These are phyloP conservation scores for Volucella inflata DNA, from an alignment of 2,888 invertebrate species.

Conservation along the genomic window DNA sequence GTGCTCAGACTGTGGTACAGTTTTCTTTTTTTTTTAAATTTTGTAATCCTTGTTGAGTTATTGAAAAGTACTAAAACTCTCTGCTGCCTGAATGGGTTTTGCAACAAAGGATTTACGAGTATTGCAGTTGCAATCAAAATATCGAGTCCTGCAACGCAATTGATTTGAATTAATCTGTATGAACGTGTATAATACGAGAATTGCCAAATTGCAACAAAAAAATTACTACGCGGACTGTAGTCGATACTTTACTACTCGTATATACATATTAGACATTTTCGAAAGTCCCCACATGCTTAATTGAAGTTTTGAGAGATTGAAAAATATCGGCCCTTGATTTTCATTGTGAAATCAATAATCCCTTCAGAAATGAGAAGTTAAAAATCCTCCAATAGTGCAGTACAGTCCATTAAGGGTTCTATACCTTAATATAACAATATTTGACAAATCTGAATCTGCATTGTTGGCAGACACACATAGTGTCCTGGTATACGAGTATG, in stretches of 20 bases:
- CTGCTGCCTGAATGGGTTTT: constrained; percentile 41
- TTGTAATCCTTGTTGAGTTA: constrained; percentile 66
- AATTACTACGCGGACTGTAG: no score
- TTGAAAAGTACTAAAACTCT: constrained; percentile 11
- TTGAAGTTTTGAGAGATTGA: no score
- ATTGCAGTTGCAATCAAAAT: constrained; percentile 70
- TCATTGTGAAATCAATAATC: no score
- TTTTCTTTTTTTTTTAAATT: constrained; percentile 24
- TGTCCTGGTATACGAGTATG: neutral
- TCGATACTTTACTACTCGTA: no score
- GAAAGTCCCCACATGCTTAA: no score
- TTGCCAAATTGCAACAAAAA: constrained; percentile 11
- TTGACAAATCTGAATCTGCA: constrained; percentile 11
- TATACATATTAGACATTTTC: no score
- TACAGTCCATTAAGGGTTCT: no score
- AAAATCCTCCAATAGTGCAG: no score
- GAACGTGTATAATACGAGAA: constrained; percentile 23
- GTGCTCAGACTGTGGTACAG: neutral
- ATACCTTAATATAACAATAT: neutral
- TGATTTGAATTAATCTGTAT: constrained; percentile 68
- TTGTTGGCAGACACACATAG: constrained; percentile 12
- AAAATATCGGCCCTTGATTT: no score
- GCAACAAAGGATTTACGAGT: constrained; percentile 57
- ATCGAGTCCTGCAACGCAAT: constrained; percentile 60
- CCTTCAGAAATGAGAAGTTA: no score